Evolutionary conservation across 92 coral and sea anemone species (phyloP).

Genomic region (Umimayanthus kanabou): DNA sequence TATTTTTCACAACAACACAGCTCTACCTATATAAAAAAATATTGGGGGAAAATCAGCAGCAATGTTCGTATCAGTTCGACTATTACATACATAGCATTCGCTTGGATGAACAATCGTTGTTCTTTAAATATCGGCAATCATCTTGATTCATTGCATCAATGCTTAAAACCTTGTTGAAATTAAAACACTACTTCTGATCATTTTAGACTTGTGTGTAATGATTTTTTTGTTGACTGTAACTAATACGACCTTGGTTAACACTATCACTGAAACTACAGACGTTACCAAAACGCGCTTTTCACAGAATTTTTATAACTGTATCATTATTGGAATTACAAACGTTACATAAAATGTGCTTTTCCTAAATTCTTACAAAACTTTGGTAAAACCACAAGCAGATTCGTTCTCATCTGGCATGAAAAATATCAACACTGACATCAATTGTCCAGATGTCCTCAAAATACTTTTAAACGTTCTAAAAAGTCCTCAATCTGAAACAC

Average conservation of each 20-base stretch:
- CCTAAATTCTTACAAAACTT: too few species aligned
- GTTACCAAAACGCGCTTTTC: too few species aligned
- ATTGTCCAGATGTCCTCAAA: too few species aligned
- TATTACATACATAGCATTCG: neutral
- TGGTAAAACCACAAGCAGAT: too few species aligned
- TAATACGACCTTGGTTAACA: neutral
- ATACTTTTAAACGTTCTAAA: too few species aligned
- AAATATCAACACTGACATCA: too few species aligned
- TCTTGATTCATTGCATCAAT: neutral
- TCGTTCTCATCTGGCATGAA: too few species aligned
- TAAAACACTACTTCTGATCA: neutral
- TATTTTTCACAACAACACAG: neutral
- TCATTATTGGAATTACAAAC: too few species aligned
- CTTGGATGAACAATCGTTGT: neutral
- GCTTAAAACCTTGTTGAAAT: neutral
- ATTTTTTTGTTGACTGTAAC: neutral
- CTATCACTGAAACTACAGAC: neutral
- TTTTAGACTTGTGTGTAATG: neutral
- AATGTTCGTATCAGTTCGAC: neutral
- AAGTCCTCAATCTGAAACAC: too few species aligned
- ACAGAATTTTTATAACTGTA: too few species aligned
- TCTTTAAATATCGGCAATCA: neutral
- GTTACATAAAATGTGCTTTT: too few species aligned
- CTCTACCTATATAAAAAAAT: neutral
- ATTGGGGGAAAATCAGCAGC: neutral